A percentile compares a stretch with the other conserved stretches of the same genome.
These are phyloP conservation scores for Drosophila stalkeri DNA, from an alignment of 2,888 invertebrate species.

Conservation along the genomic window DNA sequence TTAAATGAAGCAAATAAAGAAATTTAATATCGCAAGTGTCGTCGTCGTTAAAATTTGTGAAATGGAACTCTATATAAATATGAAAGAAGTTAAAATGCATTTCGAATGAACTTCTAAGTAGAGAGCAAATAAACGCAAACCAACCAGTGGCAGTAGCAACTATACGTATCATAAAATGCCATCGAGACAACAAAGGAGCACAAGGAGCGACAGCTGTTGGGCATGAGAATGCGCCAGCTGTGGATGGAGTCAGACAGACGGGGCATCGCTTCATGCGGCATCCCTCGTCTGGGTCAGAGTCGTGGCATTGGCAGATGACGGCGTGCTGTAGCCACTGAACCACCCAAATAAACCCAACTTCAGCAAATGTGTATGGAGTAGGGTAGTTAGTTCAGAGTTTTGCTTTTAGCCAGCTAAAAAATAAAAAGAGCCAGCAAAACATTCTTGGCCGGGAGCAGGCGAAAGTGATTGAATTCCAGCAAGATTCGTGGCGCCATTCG, in stretches of 20 bases:
- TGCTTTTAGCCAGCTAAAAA: slow-evolving; percentile 21
- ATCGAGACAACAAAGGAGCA: slow-evolving; percentile 73
- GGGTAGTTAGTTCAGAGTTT: slow-evolving; percentile 52
- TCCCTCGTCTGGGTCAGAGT: slow-evolving; percentile 52
- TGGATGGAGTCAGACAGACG: slow-evolving; percentile 61
- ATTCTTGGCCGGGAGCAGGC: slow-evolving; percentile 43
- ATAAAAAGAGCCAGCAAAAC: slow-evolving; percentile 13
- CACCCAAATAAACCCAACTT: slow-evolving; percentile 37
- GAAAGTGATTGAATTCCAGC: slow-evolving; percentile 73
- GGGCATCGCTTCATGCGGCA: slow-evolving; percentile 55
- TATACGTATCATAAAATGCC: slow-evolving; percentile 54
- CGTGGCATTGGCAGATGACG: slow-evolving; percentile 16
- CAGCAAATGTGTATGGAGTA: slow-evolving; percentile 14
- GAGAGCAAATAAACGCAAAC: slow-evolving; percentile 54
- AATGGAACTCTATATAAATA: slow-evolving; percentile 8
- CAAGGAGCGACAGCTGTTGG: slow-evolving; percentile 23
- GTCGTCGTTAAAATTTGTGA: slow-evolving; percentile 10
- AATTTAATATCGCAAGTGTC: slow-evolving; percentile 39
- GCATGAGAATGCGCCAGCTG: slow-evolving; percentile 50
- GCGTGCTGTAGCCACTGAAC: slow-evolving; percentile 36
- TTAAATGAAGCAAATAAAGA: slow-evolving; percentile 33
- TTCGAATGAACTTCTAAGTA: slow-evolving; percentile 58
- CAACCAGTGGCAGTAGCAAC: slow-evolving; percentile 28
- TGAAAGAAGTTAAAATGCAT: slow-evolving; percentile 51
- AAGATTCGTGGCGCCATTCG: slow-evolving; percentile 54